A percentile compares a stretch with the other conserved stretches of the same genome.
phyloP scores from a whole-genome alignment of 2,797 vertebrate species.

The Brachyrhaphis roseni region DNA sequence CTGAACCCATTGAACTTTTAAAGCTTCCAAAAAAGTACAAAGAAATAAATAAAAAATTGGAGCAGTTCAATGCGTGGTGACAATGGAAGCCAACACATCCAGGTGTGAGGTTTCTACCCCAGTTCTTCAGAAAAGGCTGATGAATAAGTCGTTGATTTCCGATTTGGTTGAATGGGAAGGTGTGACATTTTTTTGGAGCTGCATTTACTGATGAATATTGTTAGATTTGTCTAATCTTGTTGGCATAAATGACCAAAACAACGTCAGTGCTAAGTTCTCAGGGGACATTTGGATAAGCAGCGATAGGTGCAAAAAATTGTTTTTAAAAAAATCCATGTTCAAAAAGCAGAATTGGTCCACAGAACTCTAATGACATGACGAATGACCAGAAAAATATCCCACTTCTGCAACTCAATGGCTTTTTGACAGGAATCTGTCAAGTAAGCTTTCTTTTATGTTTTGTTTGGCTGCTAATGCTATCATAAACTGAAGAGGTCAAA shows the following conservation, averaged over 20 bases:
- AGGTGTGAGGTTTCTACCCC: conserved; percentile 39
- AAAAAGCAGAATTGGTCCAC: not conserved
- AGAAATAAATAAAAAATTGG: conserved; percentile 5
- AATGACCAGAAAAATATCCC: not conserved
- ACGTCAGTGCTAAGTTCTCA: not conserved
- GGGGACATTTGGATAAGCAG: not conserved
- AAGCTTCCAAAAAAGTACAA: conserved; percentile 15
- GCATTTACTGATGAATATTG: conserved; percentile 1
- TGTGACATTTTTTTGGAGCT: not conserved
- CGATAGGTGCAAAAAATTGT: not conserved
- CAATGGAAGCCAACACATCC: conserved; percentile 34
- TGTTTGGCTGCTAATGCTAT: not conserved
- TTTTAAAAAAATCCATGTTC: not conserved
- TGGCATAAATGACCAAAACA: not conserved
- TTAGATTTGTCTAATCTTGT: conserved; percentile 1
- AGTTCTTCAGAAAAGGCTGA: conserved; percentile 26
- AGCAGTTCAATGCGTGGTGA: conserved; percentile 16
- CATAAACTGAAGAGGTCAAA: not conserved
- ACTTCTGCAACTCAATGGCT: not conserved
- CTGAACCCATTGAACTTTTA: conserved; percentile 22
- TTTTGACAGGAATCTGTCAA: not conserved
- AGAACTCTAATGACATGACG: not conserved
- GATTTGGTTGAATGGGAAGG: conserved; percentile 8
- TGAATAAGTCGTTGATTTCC: conserved; percentile 22
- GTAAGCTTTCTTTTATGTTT: not conserved